Conservation (phyloP, 2,797 vertebrate genomes). For the Bradypus variegatus region DNA sequence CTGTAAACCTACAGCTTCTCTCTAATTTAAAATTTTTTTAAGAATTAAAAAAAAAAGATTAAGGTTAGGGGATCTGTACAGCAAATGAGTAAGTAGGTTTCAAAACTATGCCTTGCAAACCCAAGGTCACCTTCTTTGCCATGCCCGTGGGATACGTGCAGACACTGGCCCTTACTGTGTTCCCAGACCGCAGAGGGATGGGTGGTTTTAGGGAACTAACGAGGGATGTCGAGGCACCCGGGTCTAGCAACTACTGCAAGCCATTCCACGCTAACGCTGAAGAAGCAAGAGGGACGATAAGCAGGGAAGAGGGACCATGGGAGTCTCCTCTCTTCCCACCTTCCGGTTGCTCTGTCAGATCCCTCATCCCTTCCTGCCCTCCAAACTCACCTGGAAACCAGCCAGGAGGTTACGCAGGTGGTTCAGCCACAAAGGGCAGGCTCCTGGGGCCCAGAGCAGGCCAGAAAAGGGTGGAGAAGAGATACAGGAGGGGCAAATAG, state of each 20-base stretch:
- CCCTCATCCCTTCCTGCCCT: neutral
- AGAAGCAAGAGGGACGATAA: no score
- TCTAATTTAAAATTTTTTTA: no score
- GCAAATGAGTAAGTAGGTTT: neutral
- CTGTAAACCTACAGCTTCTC: no score
- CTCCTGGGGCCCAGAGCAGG: neutral
- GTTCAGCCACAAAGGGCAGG: neutral
- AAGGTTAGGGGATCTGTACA: neutral
- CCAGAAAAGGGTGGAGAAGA: neutral
- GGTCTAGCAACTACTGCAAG: neutral
- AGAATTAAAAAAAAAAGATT: neutral
- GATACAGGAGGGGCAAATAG: neutral
- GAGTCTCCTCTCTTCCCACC: no score
- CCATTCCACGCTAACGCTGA: neutral
- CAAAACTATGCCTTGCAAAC: neutral
- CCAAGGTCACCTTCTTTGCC: neutral
- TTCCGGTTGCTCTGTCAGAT: neutral
- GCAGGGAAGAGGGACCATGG: no score
- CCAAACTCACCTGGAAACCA: rapidly evolving
- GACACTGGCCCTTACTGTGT: neutral
- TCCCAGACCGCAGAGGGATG: no score
- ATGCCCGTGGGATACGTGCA: neutral
- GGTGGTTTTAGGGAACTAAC: neutral
- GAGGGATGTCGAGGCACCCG: neutral
- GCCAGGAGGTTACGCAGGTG: neutral